Conservation (phyloP, 2,888 invertebrate species). For the Tinea semifulvella region DNA sequence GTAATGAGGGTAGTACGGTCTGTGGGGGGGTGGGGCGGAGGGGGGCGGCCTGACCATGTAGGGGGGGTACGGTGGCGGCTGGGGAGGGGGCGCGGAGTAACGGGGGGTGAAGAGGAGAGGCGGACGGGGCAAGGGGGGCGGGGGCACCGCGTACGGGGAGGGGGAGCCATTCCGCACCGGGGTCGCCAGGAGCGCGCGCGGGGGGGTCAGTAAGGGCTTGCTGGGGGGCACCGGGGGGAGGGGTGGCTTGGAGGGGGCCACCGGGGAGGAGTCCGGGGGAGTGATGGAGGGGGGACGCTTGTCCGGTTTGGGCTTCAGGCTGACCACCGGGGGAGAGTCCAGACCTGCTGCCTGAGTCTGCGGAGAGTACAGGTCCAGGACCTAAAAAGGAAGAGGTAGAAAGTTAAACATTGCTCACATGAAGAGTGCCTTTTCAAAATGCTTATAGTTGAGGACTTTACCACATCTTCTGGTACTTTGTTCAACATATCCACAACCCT, state of each 20-base stretch:
- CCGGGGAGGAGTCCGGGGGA: constrained; percentile 61
- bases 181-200: constrained; percentile 29
- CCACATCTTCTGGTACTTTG: too few relatives aligned
- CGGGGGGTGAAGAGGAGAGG: constrained; percentile 30
- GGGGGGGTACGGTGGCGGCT: constrained; percentile 31
- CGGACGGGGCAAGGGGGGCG: constrained; percentile 43
- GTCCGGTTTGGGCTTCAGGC: constrained; percentile 63
- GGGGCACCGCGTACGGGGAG: constrained; percentile 49
- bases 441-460: too few relatives aligned
- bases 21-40: constrained; percentile 27
- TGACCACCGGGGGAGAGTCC: constrained; percentile 73
- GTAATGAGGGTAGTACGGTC: constrained; percentile 16
- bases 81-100: constrained; percentile 23
- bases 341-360: constrained; percentile 69
- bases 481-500: too few relatives aligned
- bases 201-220: constrained; percentile 39
- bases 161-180: constrained; percentile 25
- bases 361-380: constrained; percentile 89
- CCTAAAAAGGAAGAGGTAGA: constrained; percentile 54
- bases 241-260: constrained; percentile 29
- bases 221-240: constrained; percentile 35
- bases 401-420: too few relatives aligned
- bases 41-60: constrained; percentile 33
- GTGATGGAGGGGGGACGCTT: constrained; percentile 58
- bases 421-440: too few relatives aligned